Conservation (phyloP, 1,140 invertebrate genomes). For the Neotoxoptera formosana region DNA sequence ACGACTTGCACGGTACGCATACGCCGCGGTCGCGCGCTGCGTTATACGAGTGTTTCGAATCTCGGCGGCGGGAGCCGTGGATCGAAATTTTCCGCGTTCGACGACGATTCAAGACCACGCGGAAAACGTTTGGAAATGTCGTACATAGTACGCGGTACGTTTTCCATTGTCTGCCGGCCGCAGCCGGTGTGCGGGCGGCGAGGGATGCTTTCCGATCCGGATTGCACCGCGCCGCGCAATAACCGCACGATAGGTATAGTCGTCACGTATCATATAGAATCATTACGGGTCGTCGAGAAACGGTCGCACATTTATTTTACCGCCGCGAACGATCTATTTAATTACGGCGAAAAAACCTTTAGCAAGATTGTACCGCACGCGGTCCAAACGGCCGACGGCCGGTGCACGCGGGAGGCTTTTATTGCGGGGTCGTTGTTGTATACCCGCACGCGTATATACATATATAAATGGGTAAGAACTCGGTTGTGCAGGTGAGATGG, state of each 20-base stretch:
- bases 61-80: neutral
- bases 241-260: neutral
- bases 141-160: neutral
- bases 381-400: neutral
- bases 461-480: neutral
- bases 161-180: neutral
- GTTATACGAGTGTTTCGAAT: neutral
- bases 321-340: neutral
- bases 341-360: constrained; percentile 1
- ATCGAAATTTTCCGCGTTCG: neutral
- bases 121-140: neutral
- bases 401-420: neutral
- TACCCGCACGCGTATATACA: neutral
- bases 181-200: no score
- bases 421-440: neutral
- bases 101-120: neutral
- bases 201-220: neutral
- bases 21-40: no score
- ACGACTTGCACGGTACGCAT: neutral
- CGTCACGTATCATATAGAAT: neutral
- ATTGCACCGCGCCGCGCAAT: neutral
- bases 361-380: neutral
- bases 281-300: neutral
- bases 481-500: neutral
- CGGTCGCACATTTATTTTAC: neutral